Percentiles rank a stretch among this genome's conserved stretches.
Evolutionary conservation across 2,888 invertebrate genomes (phyloP).

Genomic region (Stenodema calcarata): DNA sequence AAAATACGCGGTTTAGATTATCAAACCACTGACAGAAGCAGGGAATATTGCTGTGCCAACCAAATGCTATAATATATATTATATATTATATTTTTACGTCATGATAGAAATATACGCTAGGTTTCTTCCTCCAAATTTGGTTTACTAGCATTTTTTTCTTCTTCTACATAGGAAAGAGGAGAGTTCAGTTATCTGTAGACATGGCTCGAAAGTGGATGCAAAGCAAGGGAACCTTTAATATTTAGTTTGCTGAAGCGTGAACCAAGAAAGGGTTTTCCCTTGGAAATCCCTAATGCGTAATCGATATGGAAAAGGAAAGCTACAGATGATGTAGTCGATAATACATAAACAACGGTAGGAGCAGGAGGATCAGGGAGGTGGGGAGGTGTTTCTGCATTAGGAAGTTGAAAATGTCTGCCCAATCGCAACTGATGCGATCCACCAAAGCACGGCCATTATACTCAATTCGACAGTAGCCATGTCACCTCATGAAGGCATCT

Average conservation of each 20-base stretch:
- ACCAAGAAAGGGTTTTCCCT: not conserved
- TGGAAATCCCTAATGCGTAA: conserved; percentile 9
- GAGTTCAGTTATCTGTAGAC: not conserved
- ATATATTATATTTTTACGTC: no score
- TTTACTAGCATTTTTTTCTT: no score
- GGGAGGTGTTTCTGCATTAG: not conserved
- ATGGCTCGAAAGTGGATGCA: not conserved
- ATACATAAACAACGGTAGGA: not conserved
- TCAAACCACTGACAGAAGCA: no score
- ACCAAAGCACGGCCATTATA: no score
- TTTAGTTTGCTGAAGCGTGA: conserved; percentile 14
- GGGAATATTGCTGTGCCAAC: no score
- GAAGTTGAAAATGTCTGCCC: not conserved
- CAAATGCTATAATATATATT: no score
- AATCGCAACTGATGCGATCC: no score
- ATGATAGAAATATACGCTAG: no score
- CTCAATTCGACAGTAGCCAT: no score
- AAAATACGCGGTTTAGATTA: no score
- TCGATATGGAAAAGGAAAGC: conserved; percentile 1
- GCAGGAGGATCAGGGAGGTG: not conserved
- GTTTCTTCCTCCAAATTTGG: no score
- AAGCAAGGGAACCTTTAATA: not conserved
- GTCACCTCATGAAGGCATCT: no score
- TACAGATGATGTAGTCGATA: not conserved
- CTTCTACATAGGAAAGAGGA: not conserved